A percentile compares a stretch with the other conserved stretches of the same genome.
These are phyloP conservation scores for Hippocampus mohnikei DNA, from an alignment of 2,113 vertebrate species.

Conservation along the genomic window DNA sequence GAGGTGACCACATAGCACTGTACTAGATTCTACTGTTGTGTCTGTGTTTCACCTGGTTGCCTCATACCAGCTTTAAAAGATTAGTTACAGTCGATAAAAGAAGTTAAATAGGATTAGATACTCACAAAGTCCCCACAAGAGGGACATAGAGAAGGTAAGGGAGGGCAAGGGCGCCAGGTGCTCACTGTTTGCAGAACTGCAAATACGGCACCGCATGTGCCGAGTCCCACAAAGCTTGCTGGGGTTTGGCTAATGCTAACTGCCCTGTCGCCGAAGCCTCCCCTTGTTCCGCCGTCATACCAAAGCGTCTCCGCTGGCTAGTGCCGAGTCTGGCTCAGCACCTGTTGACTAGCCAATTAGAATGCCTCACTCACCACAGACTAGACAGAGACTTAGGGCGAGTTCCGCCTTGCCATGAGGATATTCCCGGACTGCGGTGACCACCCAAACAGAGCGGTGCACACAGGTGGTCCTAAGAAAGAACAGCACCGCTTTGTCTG, in stretches of 20 bases:
- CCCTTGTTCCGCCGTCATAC: slow-evolving; percentile 45
- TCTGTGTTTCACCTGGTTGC: slow-evolving; percentile 49
- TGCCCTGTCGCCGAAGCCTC: slow-evolving; percentile 25
- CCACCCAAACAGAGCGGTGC: slow-evolving; percentile 56
- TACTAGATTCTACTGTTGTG: not conserved
- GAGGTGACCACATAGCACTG: not conserved
- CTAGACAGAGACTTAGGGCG: slow-evolving; percentile 37
- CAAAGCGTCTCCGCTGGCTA: slow-evolving; percentile 30
- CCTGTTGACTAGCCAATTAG: slow-evolving; percentile 71
- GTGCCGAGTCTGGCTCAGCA: slow-evolving; percentile 38
- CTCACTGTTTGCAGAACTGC: slow-evolving; percentile 55
- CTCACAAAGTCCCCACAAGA: not conserved
- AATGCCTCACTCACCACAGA: slow-evolving; percentile 59
- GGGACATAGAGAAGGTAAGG: slow-evolving; percentile 15
- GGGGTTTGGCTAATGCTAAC: not conserved
- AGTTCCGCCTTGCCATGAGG: slow-evolving; percentile 34
- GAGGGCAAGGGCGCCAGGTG: slow-evolving; percentile 14
- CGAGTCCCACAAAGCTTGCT: slow-evolving; percentile 28
- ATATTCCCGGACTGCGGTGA: slow-evolving; percentile 35
- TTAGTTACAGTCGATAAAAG: slow-evolving; percentile 30
- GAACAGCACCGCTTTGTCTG: slow-evolving; percentile 51
- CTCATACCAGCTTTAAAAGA: slow-evolving; percentile 61
- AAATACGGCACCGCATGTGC: slow-evolving; percentile 45
- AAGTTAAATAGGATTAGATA: too few species aligned
- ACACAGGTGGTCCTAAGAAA: slow-evolving; percentile 55